Evolutionary conservation across 2,888 invertebrate genomes (phyloP).

Genomic region (Tineola bisselliella): DNA sequence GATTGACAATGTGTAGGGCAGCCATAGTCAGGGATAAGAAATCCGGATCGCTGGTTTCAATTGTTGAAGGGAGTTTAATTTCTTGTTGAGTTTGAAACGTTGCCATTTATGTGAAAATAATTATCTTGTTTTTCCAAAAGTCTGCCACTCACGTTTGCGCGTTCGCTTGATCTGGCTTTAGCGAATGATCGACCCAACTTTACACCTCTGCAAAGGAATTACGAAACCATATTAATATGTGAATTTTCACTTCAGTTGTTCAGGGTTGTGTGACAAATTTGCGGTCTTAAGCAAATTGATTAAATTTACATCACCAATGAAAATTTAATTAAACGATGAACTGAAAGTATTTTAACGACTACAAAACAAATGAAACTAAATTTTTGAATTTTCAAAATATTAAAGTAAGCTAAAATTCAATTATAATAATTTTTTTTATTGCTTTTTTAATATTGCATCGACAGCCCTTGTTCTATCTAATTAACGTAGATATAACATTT

Average conservation of each 20-base stretch:
- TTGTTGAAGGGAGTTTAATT: slow-evolving; percentile 35
- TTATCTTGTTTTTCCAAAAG: not conserved
- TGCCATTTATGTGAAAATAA: slow-evolving; percentile 33
- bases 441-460: not conserved
- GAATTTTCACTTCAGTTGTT: slow-evolving; percentile 18
- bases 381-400: no score
- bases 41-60: slow-evolving; percentile 42
- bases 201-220: slow-evolving; percentile 41
- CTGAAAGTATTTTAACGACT: no score
- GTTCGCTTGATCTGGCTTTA: slow-evolving; percentile 26
- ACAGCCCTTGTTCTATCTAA: not conserved
- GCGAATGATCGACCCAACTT: slow-evolving; percentile 23
- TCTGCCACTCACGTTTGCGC: slow-evolving; percentile 11
- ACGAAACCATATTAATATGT: slow-evolving; percentile 42
- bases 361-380: no score
- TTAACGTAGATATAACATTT: not conserved
- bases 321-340: not conserved
- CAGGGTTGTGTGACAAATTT: slow-evolving; percentile 8
- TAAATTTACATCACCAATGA: not conserved
- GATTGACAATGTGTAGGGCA: slow-evolving; percentile 53
- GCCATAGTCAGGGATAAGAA: slow-evolving; percentile 59
- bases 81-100: slow-evolving; percentile 46
- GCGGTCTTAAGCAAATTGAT: not conserved
- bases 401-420: no score
- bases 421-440: not conserved